These are phyloP conservation scores for Metaphire vulgaris DNA, from an alignment of 1,140 invertebrate species.

Conservation along the genomic window DNA sequence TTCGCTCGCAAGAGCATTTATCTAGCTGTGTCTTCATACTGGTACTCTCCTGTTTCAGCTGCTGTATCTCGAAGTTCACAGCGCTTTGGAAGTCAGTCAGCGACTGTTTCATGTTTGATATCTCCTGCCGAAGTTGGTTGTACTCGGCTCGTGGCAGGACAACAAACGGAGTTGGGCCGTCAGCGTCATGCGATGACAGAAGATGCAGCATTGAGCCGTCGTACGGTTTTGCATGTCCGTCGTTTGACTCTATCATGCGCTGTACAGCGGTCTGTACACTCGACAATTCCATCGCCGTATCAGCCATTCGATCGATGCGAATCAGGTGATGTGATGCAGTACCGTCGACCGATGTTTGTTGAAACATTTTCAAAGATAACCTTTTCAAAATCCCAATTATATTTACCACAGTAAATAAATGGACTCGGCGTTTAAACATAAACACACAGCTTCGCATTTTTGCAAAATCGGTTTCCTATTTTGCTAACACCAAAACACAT, in stretches of 20 bases:
- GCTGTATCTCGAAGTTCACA: slow-evolving; percentile 11
- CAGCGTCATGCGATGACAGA: slow-evolving; percentile 9
- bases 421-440: too few relatives aligned
- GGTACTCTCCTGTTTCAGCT: slow-evolving; percentile 19
- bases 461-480: too few relatives aligned
- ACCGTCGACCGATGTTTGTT: background rate
- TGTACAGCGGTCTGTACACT: background rate
- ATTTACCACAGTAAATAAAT: too few relatives aligned
- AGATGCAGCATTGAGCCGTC: slow-evolving; percentile 19
- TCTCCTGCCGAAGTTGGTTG: slow-evolving; percentile 8
- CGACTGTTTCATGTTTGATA: slow-evolving; percentile 13
- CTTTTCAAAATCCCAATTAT: too few relatives aligned
- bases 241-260: background rate
- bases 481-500: too few relatives aligned
- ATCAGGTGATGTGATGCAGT: background rate
- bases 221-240: background rate
- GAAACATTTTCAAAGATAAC: background rate
- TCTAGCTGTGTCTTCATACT: slow-evolving; percentile 9
- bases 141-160: slow-evolving; percentile 18
- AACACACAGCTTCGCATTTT: too few relatives aligned
- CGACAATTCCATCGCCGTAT: background rate
- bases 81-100: slow-evolving; percentile 8
- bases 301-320: background rate
- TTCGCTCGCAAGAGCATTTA: slow-evolving; percentile 10
- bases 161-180: slow-evolving; percentile 12